phyloP scores from a whole-genome alignment of 2,797 vertebrate species.

The Hipposideros larvatus region DNA sequence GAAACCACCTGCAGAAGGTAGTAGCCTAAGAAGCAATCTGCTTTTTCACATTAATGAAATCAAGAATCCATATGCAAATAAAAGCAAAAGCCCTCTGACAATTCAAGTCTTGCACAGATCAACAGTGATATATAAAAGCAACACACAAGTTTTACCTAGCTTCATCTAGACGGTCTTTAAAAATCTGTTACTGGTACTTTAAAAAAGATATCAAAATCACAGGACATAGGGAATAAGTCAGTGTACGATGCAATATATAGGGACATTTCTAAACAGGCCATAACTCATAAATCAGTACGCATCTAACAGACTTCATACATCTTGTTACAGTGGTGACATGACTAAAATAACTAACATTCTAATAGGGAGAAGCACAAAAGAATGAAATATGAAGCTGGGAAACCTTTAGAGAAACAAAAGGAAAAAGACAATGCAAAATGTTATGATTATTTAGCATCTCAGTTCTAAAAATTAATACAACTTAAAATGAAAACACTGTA shows the following conservation, averaged over 20 bases:
- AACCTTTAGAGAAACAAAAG: conserved; percentile 18
- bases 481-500: neutral
- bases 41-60: conserved; percentile 49
- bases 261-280: neutral
- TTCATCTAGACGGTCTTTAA: conserved; percentile 47
- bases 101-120: conserved; percentile 43
- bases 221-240: neutral
- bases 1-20: conserved; percentile 42
- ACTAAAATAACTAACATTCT: neutral
- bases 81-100: conserved; percentile 38
- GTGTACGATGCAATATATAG: neutral
- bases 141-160: conserved; percentile 3
- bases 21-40: conserved; percentile 36
- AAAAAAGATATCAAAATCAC: conserved; percentile 18
- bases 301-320: neutral
- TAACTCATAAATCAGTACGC: neutral
- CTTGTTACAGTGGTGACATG: neutral
- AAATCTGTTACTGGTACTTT: conserved; percentile 52
- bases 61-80: conserved; percentile 56
- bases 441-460: neutral
- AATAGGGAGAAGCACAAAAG: neutral
- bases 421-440: neutral
- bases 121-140: conserved; percentile 30
- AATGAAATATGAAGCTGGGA: neutral
- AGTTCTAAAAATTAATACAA: conserved; percentile 53